Evolutionary conservation across 2,888 invertebrate species (phyloP).

Genomic region (Sepiola atlantica): DNA sequence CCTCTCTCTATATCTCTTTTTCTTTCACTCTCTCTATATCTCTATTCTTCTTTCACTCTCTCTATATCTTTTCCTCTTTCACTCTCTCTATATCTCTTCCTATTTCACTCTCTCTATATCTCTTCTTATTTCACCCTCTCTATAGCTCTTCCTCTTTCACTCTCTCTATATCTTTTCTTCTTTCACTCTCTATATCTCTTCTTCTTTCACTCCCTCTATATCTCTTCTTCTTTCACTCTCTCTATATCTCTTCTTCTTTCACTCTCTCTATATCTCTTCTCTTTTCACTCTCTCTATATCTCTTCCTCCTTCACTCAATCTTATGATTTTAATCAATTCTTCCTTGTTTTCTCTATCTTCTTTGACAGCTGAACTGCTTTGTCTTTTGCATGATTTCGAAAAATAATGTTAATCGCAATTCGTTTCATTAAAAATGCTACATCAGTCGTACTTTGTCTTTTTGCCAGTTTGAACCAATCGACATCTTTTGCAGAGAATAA

Average conservation of each 20-base stretch:
- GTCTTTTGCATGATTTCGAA: not conserved
- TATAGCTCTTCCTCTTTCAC: not conserved
- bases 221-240: not conserved
- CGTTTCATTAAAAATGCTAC: too few species aligned
- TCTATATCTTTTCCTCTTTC: not conserved
- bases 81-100: not conserved
- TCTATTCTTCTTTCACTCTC: not conserved
- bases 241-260: not conserved
- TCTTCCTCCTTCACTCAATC: not conserved
- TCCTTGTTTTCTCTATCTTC: not conserved
- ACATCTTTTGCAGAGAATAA: too few species aligned
- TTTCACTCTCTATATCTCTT: not conserved
- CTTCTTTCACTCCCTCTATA: not conserved
- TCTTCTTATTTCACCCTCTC: too few species aligned
- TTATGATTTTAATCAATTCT: not conserved
- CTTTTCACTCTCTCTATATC: not conserved
- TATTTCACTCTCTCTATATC: not conserved
- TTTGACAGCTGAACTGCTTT: not conserved
- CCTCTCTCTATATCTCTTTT: not conserved
- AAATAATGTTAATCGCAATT: not conserved
- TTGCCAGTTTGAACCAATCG: too few species aligned
- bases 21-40: not conserved
- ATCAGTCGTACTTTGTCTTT: too few species aligned
- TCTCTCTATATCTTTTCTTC: not conserved
- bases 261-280: too few species aligned